phyloP scores from a whole-genome alignment of 2,888 invertebrate genomes.

The Agonopterix subpropinquella region DNA sequence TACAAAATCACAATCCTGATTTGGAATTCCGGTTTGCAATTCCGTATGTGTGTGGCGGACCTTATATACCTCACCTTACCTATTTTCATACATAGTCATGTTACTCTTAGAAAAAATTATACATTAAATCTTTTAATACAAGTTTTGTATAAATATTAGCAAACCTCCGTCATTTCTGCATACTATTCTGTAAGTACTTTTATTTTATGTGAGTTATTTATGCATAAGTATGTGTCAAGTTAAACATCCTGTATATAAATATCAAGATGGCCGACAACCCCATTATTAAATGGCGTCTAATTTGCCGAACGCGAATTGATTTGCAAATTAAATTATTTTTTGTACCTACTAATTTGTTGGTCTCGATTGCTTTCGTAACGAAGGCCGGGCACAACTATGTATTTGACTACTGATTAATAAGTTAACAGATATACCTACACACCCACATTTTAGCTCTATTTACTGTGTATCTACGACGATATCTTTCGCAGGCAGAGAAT shows the following conservation, averaged over 20 bases:
- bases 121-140: neutral
- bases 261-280: slow-evolving; percentile 27
- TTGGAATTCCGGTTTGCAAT: too few species aligned
- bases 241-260: slow-evolving; percentile 22
- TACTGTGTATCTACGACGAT: too few species aligned
- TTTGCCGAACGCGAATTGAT: slow-evolving; percentile 55
- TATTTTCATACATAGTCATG: neutral
- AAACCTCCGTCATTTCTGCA: neutral
- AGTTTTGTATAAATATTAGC: slow-evolving; percentile 1
- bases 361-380: slow-evolving; percentile 49
- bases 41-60: too few species aligned
- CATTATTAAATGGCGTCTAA: slow-evolving; percentile 44
- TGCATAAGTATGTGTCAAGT: neutral
- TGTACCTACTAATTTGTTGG: slow-evolving; percentile 57
- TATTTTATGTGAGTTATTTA: too few species aligned
- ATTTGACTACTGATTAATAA: too few species aligned
- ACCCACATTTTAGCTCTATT: too few species aligned
- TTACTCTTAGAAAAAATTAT: slow-evolving; percentile 1
- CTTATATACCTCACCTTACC: too few species aligned
- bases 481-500: too few species aligned
- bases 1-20: too few species aligned
- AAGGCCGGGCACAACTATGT: slow-evolving; percentile 30
- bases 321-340: slow-evolving; percentile 49
- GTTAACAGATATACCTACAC: too few species aligned
- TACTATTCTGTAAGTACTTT: too few species aligned